Evolutionary conservation across 2,888 invertebrate genomes (phyloP).

Genomic region (Pyrrhia umbra): DNA sequence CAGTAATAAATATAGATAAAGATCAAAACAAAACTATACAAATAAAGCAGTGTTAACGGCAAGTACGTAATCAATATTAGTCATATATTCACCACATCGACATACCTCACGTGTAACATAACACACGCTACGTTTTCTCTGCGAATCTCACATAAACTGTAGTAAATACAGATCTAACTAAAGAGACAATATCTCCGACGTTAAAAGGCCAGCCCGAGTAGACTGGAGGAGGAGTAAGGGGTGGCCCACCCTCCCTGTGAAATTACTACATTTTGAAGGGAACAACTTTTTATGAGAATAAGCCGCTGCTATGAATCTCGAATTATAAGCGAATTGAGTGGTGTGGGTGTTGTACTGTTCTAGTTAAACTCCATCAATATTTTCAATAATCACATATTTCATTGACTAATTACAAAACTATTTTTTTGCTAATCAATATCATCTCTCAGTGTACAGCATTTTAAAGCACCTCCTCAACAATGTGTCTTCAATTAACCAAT

Average conservation of each 20-base stretch:
- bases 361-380: slow-evolving; percentile 29
- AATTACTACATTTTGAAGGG: slow-evolving; percentile 90
- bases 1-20: slow-evolving; percentile 40
- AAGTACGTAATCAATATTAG: slow-evolving; percentile 38
- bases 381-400: slow-evolving; percentile 5
- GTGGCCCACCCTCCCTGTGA: slow-evolving; percentile 81
- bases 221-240: slow-evolving; percentile 72
- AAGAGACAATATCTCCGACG: slow-evolving; percentile 89
- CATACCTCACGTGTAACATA: slow-evolving; percentile 41
- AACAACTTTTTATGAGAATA: slow-evolving; percentile 90
- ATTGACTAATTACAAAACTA: background rate
- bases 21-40: slow-evolving; percentile 24
- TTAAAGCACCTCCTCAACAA: slow-evolving; percentile 45
- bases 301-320: slow-evolving; percentile 89
- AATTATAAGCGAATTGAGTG: slow-evolving; percentile 86
- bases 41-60: slow-evolving; percentile 24
- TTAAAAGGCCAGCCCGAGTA: slow-evolving; percentile 88
- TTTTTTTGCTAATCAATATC: background rate
- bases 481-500: slow-evolving; percentile 62
- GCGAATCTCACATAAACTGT: slow-evolving; percentile 76
- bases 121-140: slow-evolving; percentile 67
- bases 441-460: slow-evolving; percentile 32
- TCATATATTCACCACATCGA: slow-evolving; percentile 40
- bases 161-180: slow-evolving; percentile 89
- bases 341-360: slow-evolving; percentile 44